These are phyloP conservation scores for Orthosia gracilis DNA, from an alignment of 2,888 invertebrate genomes.

Conservation along the genomic window DNA sequence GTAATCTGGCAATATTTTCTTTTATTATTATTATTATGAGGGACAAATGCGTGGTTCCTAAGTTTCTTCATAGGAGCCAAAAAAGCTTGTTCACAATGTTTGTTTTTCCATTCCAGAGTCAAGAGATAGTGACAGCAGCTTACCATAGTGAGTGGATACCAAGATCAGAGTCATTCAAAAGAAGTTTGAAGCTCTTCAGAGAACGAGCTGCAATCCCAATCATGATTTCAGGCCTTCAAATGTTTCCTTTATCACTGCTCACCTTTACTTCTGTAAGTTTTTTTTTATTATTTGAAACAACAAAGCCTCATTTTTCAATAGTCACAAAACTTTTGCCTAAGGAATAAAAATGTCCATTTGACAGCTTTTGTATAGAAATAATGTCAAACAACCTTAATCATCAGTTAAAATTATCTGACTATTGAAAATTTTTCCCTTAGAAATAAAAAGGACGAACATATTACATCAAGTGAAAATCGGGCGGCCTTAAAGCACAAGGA, in stretches of 20 bases:
- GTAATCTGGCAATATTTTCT: too few species aligned
- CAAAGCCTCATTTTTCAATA: too few species aligned
- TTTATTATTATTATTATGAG: too few species aligned
- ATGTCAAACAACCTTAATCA: too few species aligned
- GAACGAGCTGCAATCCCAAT: slow-evolving; percentile 76
- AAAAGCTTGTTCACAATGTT: background rate
- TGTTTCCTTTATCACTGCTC: slow-evolving; percentile 78
- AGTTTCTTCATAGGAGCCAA: too few species aligned
- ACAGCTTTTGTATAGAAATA: too few species aligned
- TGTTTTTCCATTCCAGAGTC: slow-evolving; percentile 72
- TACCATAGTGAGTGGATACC: slow-evolving; percentile 81
- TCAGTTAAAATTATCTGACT: too few species aligned
- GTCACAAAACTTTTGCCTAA: too few species aligned
- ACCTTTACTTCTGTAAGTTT: slow-evolving; percentile 79
- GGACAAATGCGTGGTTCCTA: too few species aligned
- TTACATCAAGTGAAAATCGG: background rate
- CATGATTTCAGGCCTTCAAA: slow-evolving; percentile 75
- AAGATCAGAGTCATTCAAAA: slow-evolving; percentile 76
- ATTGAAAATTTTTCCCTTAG: too few species aligned
- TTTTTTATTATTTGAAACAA: background rate
- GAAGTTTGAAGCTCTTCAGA: slow-evolving; percentile 75
- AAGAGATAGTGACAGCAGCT: slow-evolving; percentile 75
- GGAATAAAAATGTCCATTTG: too few species aligned
- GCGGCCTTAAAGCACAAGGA: background rate
- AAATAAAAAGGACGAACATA: background rate